Base-by-base conservation (phyloP, 2,888 invertebrate genomes). In the Hemithea aestivaria region DNA sequence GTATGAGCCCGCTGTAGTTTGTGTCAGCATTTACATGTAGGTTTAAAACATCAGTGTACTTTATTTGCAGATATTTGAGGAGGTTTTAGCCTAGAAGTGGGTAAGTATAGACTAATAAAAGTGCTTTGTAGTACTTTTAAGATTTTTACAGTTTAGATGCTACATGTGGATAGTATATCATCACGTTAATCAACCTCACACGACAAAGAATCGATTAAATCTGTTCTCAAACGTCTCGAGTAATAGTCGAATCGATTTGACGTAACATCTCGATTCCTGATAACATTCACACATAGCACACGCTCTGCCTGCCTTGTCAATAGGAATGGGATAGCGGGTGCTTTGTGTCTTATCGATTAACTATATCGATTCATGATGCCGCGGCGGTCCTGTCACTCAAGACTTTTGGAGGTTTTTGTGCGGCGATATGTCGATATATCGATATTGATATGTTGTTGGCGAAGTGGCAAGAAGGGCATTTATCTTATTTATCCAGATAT, bases 281-380 rank as follows among this genome's bases (percentile, higher is more conserved):
- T 84, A 84, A 73, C 78, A 84, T 85, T 85, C 85, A 84, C 85
- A 85, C 85, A 73, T 83, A 77, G 83, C 83, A 83, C 85, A 85
- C 85, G 84, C 81, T 78, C 76, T 62, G 62, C 65, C 67, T 66
- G 50, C 43, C 72, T 65, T 79, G 81, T 81, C 80, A 76, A 73
- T 81, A 81, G 78, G 72, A 77, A 71, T 76, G 75, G 71, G 72
- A 62, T 62, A 77, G 78, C 80, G 80, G 78, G 69, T 70, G 79
- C 83, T 82, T 83, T 83, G 83, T 80, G 68, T 64, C 62, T 62
- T 78, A 76, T 76, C 83, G 72, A 71, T 63, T 74, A 77, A 81
- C 80, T 80, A 79, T 74, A 80, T 80, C 75, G 76, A 73, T 76
- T 75, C 73, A 79, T 74, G 76, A 73, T 76, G 75, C 73, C 72